Percentiles rank a stretch among this genome's conserved stretches.
These are phyloP conservation scores for Diaphora mendica DNA, from an alignment of 2,888 invertebrate species.

Conservation along the genomic window DNA sequence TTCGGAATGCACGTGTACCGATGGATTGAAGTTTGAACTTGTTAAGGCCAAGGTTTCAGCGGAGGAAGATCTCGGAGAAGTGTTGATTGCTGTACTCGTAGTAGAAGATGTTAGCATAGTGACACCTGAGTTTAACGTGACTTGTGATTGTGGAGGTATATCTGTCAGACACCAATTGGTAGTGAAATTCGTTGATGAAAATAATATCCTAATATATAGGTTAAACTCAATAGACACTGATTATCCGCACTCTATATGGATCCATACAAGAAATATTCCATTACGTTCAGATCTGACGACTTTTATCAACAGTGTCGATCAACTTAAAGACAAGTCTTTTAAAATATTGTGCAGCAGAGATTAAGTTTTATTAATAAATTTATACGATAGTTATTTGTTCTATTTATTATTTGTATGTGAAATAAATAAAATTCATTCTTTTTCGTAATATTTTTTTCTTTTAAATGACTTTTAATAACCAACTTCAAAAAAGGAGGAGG, in stretches of 20 bases:
- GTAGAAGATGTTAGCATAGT: slow-evolving; percentile 3
- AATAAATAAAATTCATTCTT: too few species aligned
- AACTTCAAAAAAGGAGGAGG: too few species aligned
- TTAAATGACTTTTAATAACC: too few species aligned
- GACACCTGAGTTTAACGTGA: background rate
- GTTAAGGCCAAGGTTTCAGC: background rate
- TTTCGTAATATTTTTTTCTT: too few species aligned
- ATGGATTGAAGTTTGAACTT: slow-evolving; percentile 2
- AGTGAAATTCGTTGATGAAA: background rate
- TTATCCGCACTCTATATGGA: background rate
- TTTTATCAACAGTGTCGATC: background rate
- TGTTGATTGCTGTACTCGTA: background rate
- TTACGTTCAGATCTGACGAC: background rate
- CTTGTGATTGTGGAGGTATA: background rate
- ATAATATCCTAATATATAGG: background rate
- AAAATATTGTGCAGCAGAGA: background rate
- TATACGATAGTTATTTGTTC: too few species aligned
- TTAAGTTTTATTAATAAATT: too few species aligned
- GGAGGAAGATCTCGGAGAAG: background rate
- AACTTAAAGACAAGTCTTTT: background rate
- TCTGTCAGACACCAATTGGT: background rate
- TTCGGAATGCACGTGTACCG: background rate
- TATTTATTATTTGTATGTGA: too few species aligned
- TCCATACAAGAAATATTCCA: background rate
- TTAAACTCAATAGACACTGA: background rate